Base-by-base conservation (phyloP, 1,140 invertebrate species). In the Aradophagus sp. region DNA sequence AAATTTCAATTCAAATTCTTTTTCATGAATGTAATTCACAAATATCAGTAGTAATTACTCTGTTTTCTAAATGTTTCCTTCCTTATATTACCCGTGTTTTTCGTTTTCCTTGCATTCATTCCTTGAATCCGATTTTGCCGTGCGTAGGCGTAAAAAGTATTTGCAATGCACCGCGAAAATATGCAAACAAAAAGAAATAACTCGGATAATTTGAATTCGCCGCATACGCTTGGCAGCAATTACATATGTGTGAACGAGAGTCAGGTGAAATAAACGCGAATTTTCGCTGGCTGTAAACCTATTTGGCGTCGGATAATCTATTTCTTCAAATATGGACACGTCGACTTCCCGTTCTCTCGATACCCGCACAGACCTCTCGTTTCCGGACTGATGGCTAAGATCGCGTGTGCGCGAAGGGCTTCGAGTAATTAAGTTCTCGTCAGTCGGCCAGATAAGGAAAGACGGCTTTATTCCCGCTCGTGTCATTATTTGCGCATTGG, bases 401-500 rank as follows among this genome's bases (percentile, higher is more conserved):
- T 83, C 79, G 81, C 81, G 81, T 83, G 80, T 77, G 75, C 42
- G 69, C 62, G 75, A 83, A 77, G 76, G 76, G 70, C 61, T 72
- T 61, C 55, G 53, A 77, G 77, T 82, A 83, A 82, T 83, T 81
- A 83, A 82, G 79, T 81, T 77, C 77, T 80, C 75, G 52, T 67
- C 59, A 56, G 56, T 66, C 74, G 53, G 62, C 67, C 47, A 73
- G 67, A 63, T 62, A 76, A 76, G 68, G 70, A 65, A 75, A 79
- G 77, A 78, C 79, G 69, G 74, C 73, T 83, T 81, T 78, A 81
- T 81, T 81, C 52, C 74, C 73, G 58, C 74, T 72, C 75, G 73
- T 81, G 80, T 81, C 81, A 82, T 83, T 83, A 83, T 83, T 78
- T 79, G 79, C 79, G 77, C 77, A 83, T 83, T 82, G 81, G 42